Evolutionary conservation across 64 coral and sea anemone genomes (phyloP).

Genomic region (Cladopsammia gracilis): DNA sequence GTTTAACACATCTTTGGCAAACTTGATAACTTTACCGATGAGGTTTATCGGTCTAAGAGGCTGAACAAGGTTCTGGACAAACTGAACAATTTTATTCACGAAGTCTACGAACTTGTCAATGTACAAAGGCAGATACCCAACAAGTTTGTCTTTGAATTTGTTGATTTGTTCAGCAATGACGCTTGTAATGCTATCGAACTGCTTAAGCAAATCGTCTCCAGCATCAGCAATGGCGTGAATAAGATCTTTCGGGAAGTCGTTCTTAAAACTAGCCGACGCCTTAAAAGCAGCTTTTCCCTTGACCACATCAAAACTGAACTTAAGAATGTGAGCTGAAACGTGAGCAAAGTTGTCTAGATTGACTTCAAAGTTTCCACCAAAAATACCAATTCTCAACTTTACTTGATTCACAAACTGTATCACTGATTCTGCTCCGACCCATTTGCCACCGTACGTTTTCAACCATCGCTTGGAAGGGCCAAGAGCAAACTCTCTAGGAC

Average conservation of each 20-base stretch:
- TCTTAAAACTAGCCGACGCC: constrained; percentile 94
- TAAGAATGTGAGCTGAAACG: constrained; percentile 79
- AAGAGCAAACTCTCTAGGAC: constrained; percentile 80
- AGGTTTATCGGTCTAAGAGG: constrained; percentile 68
- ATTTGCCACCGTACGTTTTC: constrained; percentile 79
- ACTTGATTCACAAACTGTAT: constrained; percentile 91
- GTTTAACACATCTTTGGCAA: constrained; percentile 58
- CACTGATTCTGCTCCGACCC: constrained; percentile 81
- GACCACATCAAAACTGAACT: constrained; percentile 80
- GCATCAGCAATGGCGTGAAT: constrained; percentile 87
- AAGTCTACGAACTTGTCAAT: constrained; percentile 80
- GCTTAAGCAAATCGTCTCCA: constrained; percentile 82
- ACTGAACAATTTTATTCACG: constrained; percentile 79
- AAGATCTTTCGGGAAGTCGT: constrained; percentile 97
- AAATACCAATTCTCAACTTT: constrained; percentile 81
- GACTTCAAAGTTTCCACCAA: constrained; percentile 95
- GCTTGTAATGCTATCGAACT: constrained; percentile 77
- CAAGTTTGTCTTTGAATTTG: constrained; percentile 79
- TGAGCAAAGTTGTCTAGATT: constrained; percentile 88
- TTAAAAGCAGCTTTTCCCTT: constrained; percentile 97
- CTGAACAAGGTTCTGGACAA: constrained; percentile 77
- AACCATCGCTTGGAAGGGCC: constrained; percentile 80
- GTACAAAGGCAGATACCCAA: constrained; percentile 68
- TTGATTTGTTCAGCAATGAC: constrained; percentile 81
- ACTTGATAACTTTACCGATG: constrained; percentile 73